Conservation (phyloP, 2,888 invertebrate species). For the Sepiola atlantica region DNA sequence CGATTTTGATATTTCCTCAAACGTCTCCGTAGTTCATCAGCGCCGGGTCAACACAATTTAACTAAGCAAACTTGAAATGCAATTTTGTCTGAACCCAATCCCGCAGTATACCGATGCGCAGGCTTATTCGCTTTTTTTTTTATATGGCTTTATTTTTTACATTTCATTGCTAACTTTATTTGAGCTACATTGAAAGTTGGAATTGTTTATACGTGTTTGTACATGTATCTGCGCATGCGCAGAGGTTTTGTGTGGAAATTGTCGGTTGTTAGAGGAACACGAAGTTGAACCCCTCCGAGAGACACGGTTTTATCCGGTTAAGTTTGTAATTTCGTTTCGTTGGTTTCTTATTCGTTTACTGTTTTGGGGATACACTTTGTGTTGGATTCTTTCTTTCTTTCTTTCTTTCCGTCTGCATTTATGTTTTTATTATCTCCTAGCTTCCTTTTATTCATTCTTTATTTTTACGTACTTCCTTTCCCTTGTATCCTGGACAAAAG, state of each 20-base stretch:
- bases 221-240: background rate
- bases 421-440: too few species aligned
- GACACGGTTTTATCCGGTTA: conserved; percentile 2
- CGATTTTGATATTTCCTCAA: conserved; percentile 10
- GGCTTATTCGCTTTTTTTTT: background rate
- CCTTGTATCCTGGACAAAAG: too few species aligned
- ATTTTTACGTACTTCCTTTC: background rate
- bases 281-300: background rate
- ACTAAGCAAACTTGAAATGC: background rate
- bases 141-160: background rate
- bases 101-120: background rate
- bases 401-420: background rate
- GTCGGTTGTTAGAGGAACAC: background rate
- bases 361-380: background rate
- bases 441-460: background rate
- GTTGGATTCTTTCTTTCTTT: background rate
- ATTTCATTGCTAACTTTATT: background rate
- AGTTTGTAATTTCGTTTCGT: background rate
- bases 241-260: background rate
- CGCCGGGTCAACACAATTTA: background rate
- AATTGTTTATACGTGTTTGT: background rate
- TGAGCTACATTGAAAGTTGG: background rate
- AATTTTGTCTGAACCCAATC: conserved; percentile 12
- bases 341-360: background rate
- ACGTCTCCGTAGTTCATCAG: conserved; percentile 22